Evolutionary conservation across 2,888 invertebrate genomes (phyloP), one percentile per base, ranked within the genome.

Genomic region (Autographa gamma): DNA sequence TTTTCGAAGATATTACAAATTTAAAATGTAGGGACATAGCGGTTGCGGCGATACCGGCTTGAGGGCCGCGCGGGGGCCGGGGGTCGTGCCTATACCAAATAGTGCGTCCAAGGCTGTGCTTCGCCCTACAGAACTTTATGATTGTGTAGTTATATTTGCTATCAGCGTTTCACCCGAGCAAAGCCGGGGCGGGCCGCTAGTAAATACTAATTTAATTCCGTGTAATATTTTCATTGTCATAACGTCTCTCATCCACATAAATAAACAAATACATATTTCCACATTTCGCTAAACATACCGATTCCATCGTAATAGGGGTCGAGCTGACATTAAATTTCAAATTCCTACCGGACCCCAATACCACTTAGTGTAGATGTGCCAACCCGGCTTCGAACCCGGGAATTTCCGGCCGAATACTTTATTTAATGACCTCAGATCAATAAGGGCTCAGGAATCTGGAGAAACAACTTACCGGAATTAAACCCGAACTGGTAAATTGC

Each of bases 361-460:
- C 48, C n/a, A 48, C 48, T 48, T n/a, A 48, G 48, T 4, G n/a
- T 16, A 7, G 7, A 11, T 38, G 34, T 34, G 34, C 9, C 16
- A 43, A 9, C 48, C 48, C 48, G 48, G 48, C 48, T n/a, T 48
- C 43, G 48, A 48, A 48, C 48, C 48, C 48, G n/a, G n/a, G n/a
- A 48, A n/a, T n/a, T 48, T 48, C n/a, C 48, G n/a, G n/a, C n/a
- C 48, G 48, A 48, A 48, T 48, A n/a, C 48, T 48, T 48, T 48
- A 48, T 48, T 48, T 48, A 48, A 48, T 48, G 48, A 48, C 48
- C 48, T 7, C n/a, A 48, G n/a, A 48, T 48, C n/a, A 48, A n/a
- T 48, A 48, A 48, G 48, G 43, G n/a, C n/a, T n/a, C 0, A n/a
- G 43, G 43, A 16, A 16, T 43, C 16, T 16, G 16, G 5, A 7